Percentiles rank a stretch among this genome's conserved stretches.
These are phyloP conservation scores for Gallinago stenura DNA, from an alignment of 2,797 vertebrate species.

Conservation along the genomic window DNA sequence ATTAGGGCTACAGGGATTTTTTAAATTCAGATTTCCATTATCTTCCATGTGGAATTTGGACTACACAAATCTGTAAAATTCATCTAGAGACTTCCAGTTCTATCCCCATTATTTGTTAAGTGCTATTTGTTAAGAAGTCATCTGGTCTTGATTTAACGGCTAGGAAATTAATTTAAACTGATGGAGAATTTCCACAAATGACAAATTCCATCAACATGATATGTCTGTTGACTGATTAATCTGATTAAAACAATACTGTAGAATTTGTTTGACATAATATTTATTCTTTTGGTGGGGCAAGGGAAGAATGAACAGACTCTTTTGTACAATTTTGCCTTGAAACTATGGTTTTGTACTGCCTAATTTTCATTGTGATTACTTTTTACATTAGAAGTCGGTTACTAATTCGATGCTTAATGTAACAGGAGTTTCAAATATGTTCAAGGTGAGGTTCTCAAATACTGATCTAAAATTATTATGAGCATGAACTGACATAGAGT, in stretches of 20 bases:
- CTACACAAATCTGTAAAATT: background rate
- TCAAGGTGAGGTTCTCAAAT: background rate
- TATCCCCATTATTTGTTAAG: background rate
- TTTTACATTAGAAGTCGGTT: background rate
- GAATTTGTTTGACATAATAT: background rate
- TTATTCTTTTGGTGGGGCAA: background rate
- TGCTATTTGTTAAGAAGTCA: background rate
- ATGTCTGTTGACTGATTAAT: background rate
- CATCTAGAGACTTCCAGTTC: background rate
- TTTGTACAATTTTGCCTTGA: background rate
- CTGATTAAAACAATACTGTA: background rate
- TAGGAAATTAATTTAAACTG: constrained; percentile 1
- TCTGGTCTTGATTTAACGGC: constrained; percentile 12
- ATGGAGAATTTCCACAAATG: constrained; percentile 12
- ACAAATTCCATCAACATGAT: constrained; percentile 19
- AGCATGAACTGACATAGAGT: background rate
- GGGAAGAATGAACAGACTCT: background rate
- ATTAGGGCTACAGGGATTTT: background rate
- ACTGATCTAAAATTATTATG: background rate
- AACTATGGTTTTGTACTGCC: background rate
- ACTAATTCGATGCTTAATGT: background rate
- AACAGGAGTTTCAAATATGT: background rate
- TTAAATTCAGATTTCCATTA: background rate
- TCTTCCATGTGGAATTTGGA: background rate
- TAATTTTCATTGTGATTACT: constrained; percentile 17